Base-by-base conservation (phyloP, 1,140 invertebrate species). In the Calycopis cecrops region DNA sequence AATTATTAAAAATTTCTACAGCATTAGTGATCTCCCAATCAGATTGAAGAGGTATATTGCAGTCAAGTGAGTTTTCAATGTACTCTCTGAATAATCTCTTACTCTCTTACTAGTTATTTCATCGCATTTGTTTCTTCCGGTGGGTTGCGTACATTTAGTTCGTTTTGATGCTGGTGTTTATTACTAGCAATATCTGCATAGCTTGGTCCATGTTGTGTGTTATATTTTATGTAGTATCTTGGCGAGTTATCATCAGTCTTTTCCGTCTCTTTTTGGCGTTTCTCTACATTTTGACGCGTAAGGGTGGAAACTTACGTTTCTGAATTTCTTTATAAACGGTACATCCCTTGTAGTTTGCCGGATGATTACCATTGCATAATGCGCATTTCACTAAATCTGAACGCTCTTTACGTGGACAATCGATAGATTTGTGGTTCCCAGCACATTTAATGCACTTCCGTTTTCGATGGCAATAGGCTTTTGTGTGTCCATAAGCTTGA, bases 401-500 rank as follows among this genome's bases (percentile, higher is more conserved):
- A 14, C 38, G 10, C 35, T 37, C 40, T 53, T 56, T 63, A 9
- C 52, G 17, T 10, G 14, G 6, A 17, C 68, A 79, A 0, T 57
- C 12, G 1, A 17, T 7, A 0, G 64, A 57, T 0, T 14, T n/a
- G 21, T 77, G 72, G 8, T 60, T 17, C n/a, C 61, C 73, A 9
- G 74, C 69, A 51, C 78, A 84, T 51, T 75, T 79, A 1, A 80
- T 65, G 44, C 75, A 78, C 52, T 62, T 63, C 0, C 67, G 62
- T 7, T 51, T 44, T 11, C 65, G 49, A 28, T 21, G 52, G 18
- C 74, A 79, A 16, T 63, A 75, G 0, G 17, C 57, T 64, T 74
- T 65, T 1, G 72, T 76, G 50, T 77, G 77, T 0, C 72, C 73
- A 57, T 76, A 79, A 37, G 63, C 42, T 58, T 78, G 76, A 80